Conservation (phyloP, 1,140 invertebrate species). For the Heliothis virescens region DNA sequence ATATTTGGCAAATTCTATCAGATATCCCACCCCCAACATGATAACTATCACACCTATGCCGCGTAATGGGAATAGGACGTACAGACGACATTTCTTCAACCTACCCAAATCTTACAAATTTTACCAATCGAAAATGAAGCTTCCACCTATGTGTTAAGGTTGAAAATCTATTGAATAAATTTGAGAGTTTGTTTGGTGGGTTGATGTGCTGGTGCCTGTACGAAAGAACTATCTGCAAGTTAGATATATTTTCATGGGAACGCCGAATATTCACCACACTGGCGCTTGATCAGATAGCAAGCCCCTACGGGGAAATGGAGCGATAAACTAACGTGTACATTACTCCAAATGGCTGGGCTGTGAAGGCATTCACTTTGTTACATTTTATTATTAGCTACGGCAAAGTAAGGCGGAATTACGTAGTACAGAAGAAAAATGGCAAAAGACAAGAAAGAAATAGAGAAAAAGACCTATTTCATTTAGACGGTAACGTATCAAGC, state of each 20-base stretch:
- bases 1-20: slow-evolving; percentile 25
- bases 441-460: too few relatives aligned
- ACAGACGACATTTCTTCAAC: too few relatives aligned
- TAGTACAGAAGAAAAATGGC: too few relatives aligned
- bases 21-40: neutral
- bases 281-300: slow-evolving; percentile 4
- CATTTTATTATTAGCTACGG: neutral
- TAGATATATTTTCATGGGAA: slow-evolving; percentile 17
- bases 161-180: too few relatives aligned
- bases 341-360: neutral
- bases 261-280: slow-evolving; percentile 18
- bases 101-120: too few relatives aligned
- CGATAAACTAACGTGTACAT: slow-evolving; percentile 7
- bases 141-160: too few relatives aligned
- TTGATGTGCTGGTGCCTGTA: too few relatives aligned
- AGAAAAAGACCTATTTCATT: too few relatives aligned
- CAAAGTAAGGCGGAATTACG: neutral
- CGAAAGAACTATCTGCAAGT: slow-evolving; percentile 3
- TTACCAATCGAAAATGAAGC: too few relatives aligned
- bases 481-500: too few relatives aligned
- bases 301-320: slow-evolving; percentile 2
- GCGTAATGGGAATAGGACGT: slow-evolving; percentile 20
- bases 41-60: slow-evolving; percentile 23
- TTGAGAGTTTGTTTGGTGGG: too few relatives aligned
- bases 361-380: neutral